Conservation (phyloP, 92 coral and sea anemone genomes). For the Anthopleura xanthogrammica region DNA sequence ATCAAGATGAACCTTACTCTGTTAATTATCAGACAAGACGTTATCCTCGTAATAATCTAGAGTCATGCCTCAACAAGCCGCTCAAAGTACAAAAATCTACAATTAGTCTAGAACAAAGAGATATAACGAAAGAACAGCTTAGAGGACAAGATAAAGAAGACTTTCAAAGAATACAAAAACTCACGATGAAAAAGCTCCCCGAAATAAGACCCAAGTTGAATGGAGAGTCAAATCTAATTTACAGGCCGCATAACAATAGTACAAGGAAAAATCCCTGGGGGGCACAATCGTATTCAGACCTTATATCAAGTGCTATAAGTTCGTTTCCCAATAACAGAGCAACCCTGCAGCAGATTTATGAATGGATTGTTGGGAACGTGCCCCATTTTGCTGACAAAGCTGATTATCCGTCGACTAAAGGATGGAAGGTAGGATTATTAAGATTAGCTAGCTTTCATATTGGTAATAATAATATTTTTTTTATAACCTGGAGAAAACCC, state of each 20-base stretch:
- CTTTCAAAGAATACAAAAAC: not conserved
- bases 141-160: not conserved
- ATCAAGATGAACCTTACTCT: not conserved
- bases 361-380: slow-evolving; percentile 71
- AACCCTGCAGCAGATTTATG: slow-evolving; percentile 70
- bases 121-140: not conserved
- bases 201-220: not conserved
- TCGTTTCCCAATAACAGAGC: slow-evolving; percentile 50
- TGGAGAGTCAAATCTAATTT: not conserved
- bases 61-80: not conserved
- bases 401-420: slow-evolving; percentile 63
- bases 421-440: slow-evolving; percentile 71
- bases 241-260: not conserved
- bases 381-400: slow-evolving; percentile 75
- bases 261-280: slow-evolving; percentile 71
- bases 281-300: slow-evolving; percentile 69
- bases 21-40: not conserved
- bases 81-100: not conserved
- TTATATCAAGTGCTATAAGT: slow-evolving; percentile 69
- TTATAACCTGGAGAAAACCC: too few relatives aligned
- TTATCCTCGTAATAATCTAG: not conserved
- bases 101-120: not conserved
- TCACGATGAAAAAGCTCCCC: not conserved
- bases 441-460: too few relatives aligned
- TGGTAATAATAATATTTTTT: too few relatives aligned